Evolutionary conservation across 2,797 vertebrate species (phyloP), one percentile per base, ranked within the genome.

Genomic region (Acestrorhynchus altus): DNA sequence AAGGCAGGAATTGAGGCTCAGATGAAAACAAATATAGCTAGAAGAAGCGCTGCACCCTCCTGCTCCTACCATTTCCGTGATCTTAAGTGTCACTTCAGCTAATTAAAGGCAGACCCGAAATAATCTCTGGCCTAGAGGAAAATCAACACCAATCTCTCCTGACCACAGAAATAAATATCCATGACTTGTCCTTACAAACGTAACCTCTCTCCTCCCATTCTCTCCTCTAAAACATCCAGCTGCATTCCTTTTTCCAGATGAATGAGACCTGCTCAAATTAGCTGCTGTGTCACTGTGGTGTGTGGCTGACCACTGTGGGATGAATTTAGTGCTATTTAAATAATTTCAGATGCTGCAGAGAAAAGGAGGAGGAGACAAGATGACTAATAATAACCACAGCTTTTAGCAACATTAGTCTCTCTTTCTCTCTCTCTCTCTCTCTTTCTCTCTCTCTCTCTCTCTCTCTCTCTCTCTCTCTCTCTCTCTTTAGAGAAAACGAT

Each of bases 311-410:
- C 83, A 85, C 83, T 84, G 86, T 71, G 78, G 88, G 89, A 83
- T 44, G 83, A 78, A 88, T 86, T 77, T 84, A 74, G 68, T 80
- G 79, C 77, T 87, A 89, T 88, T 91, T 90, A 87, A 92, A 91
- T 91, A 85, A 91, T 90, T 90, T 89, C 85, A 89, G 74, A 90
- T 86, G 77, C 83, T 81, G 87, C 84, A 83, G 86, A 87, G 86
- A 86, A 89, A 90, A 77, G 88, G 84, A 86, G 86, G 86, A 85
- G 80, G 88, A 88, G 88, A 86, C 88, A 40, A 82, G 83, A 85
- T 86, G 87, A 90, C 86, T 91, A 90, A 91, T 92, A 91, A 89
- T 87, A 86, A 59, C 56, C 47, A 54, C 54, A 76, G 85, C 84
- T 87, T 85, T 86, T 78, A 83, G 87, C 85, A 88, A 89, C 87